A percentile compares a stretch with the other conserved stretches of the same genome.
Conservation (phyloP, 1,140 invertebrate genomes). For the Luehdorfia chinensis region DNA sequence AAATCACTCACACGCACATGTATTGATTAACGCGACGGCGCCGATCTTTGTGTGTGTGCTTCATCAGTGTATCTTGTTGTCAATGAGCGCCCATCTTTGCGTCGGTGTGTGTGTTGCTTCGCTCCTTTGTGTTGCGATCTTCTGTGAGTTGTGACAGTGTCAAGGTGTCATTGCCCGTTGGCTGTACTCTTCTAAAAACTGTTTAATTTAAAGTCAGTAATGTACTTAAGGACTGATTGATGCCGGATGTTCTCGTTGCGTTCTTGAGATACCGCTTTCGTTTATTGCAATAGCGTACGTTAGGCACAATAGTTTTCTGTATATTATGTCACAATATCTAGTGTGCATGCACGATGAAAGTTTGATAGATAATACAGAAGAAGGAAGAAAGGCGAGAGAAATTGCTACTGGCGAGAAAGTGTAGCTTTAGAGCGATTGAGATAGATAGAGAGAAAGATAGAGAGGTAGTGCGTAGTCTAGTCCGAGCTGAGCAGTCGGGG, state of each 20-base stretch:
- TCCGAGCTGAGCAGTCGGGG: conserved; percentile 63
- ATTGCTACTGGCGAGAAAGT: conserved; percentile 69
- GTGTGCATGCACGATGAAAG: conserved; percentile 75
- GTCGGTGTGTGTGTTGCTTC: conserved; percentile 51
- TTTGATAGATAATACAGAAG: conserved; percentile 70
- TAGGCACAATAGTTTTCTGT: conserved; percentile 64
- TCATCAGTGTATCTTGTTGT: conserved; percentile 59
- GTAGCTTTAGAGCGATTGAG: conserved; percentile 70
- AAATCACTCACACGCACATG: conserved; percentile 77
- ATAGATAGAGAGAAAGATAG: conserved; percentile 64
- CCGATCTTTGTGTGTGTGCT: conserved; percentile 67
- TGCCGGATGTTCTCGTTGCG: conserved; percentile 52
- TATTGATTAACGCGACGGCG: conserved; percentile 76
- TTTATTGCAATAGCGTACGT: conserved; percentile 61
- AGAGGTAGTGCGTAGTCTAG: conserved; percentile 69
- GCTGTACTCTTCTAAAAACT: conserved; percentile 51
- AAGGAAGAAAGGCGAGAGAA: conserved; percentile 68
- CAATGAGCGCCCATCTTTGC: conserved; percentile 38
- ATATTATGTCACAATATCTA: conserved; percentile 72
- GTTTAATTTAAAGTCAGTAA: conserved; percentile 47
- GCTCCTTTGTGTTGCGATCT: conserved; percentile 61
- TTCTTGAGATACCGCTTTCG: conserved; percentile 52
- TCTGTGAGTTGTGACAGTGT: conserved; percentile 69
- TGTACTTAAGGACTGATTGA: conserved; percentile 41
- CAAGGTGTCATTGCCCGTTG: conserved; percentile 60